phyloP scores from a whole-genome alignment of 2,888 invertebrate species.

The Timema podura region DNA sequence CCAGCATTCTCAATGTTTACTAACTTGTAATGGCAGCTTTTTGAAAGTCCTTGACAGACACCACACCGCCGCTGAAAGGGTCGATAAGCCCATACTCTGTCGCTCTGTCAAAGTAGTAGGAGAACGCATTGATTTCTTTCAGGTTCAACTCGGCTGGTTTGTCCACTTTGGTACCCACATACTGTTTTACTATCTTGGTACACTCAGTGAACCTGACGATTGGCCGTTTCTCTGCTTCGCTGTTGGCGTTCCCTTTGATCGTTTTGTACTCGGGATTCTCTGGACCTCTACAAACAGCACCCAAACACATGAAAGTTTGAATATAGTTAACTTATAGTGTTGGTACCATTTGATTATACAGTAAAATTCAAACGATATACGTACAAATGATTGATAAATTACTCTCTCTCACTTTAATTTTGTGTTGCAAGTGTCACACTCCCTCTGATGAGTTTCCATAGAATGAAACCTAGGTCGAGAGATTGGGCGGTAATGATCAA shows the following conservation, averaged over 20 bases:
- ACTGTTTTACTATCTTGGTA: constrained; percentile 53
- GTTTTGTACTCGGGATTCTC: constrained; percentile 38
- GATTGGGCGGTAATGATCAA: too few species aligned
- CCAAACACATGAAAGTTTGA: neutral
- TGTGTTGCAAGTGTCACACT: too few species aligned
- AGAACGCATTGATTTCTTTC: constrained; percentile 75
- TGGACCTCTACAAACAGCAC: constrained; percentile 43
- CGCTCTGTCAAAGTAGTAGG: constrained; percentile 92
- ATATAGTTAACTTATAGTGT: too few species aligned
- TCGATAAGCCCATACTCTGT: constrained; percentile 80
- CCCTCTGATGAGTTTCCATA: too few species aligned
- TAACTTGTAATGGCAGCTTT: constrained; percentile 53
- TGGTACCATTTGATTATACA: too few species aligned
- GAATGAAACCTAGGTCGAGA: too few species aligned
- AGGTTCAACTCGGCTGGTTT: constrained; percentile 55
- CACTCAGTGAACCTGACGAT: constrained; percentile 60
- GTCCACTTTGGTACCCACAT: constrained; percentile 51
- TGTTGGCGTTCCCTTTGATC: constrained; percentile 44
- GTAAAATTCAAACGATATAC: too few species aligned
- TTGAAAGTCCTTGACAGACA: constrained; percentile 63
- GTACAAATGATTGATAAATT: too few species aligned
- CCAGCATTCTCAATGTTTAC: constrained; percentile 10
- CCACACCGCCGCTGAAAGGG: constrained; percentile 65
- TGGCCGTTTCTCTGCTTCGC: constrained; percentile 59
- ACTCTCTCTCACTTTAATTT: too few species aligned